These are phyloP conservation scores for Aporophyla nigra DNA, from an alignment of 2,888 invertebrate species.

Conservation along the genomic window DNA sequence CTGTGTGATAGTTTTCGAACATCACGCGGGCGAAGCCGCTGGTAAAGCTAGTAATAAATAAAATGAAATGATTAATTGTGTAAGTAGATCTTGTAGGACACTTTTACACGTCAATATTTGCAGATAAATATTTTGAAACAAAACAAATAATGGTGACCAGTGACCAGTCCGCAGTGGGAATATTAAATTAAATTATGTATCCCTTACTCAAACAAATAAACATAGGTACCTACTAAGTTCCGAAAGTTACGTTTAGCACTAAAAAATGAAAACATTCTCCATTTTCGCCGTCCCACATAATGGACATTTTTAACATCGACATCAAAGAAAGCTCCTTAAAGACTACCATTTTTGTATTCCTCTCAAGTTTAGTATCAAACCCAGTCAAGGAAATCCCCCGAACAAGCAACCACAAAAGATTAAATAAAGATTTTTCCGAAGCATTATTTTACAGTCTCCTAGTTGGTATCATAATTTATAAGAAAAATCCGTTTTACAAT, in stretches of 20 bases:
- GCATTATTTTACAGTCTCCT: slow-evolving; percentile 65
- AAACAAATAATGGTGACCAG: too few species aligned
- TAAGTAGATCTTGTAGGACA: too few species aligned
- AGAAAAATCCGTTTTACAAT: slow-evolving; percentile 60
- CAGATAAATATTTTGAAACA: too few species aligned
- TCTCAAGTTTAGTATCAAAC: slow-evolving; percentile 43
- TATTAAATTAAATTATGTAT: too few species aligned
- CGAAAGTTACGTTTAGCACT: neutral
- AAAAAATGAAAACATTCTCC: neutral
- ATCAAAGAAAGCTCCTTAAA: slow-evolving; percentile 20
- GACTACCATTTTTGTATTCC: slow-evolving; percentile 5
- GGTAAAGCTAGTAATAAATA: too few species aligned
- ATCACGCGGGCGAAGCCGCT: too few species aligned
- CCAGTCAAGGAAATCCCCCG: slow-evolving; percentile 34
- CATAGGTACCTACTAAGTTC: neutral
- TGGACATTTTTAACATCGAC: neutral
- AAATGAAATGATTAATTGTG: too few species aligned
- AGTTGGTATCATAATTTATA: slow-evolving; percentile 70
- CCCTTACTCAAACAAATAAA: neutral
- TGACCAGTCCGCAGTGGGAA: too few species aligned
- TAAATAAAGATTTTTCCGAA: slow-evolving; percentile 53
- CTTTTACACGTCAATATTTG: too few species aligned
- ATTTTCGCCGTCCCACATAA: neutral
- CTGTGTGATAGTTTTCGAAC: too few species aligned
- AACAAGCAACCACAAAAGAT: slow-evolving; percentile 49